A percentile compares a stretch with the other conserved stretches of the same genome.
Conservation (phyloP, 2,113 vertebrate genomes). For the Petaurus breviceps region DNA sequence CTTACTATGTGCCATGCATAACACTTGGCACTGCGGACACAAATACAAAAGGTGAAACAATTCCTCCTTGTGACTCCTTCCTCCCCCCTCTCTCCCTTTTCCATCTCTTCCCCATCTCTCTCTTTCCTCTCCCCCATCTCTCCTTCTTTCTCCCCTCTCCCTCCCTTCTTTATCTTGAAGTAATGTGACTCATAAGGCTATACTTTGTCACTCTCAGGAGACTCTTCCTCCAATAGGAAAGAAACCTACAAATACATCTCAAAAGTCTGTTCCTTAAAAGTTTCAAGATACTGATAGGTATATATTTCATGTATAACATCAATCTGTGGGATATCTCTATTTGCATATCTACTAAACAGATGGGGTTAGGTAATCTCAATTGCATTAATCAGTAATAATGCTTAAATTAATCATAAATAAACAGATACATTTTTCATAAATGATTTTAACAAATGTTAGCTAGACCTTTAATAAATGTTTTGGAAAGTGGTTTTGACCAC, state of each 20-base stretch:
- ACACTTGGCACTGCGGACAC: neutral
- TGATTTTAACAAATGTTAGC: neutral
- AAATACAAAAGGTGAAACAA: neutral
- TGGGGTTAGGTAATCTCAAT: neutral
- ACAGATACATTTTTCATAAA: neutral
- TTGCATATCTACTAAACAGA: neutral
- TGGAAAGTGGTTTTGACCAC: neutral
- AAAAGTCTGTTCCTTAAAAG: neutral
- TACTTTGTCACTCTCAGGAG: neutral
- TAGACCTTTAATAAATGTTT: neutral
- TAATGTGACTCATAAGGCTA: neutral
- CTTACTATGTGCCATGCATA: neutral
- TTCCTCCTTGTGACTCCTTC: neutral
- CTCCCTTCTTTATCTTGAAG: neutral
- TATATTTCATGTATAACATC: neutral
- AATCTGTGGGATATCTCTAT: neutral
- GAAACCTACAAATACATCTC: neutral
- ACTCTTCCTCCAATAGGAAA: neutral
- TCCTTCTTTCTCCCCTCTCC: neutral
- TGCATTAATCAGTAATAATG: neutral
- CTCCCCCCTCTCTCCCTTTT: neutral
- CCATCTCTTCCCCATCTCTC: neutral
- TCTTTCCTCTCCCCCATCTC: neutral
- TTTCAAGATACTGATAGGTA: neutral
- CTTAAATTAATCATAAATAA: neutral